Percentiles rank a stretch among this genome's conserved stretches.
phyloP scores from a whole-genome alignment of 2,888 invertebrate genomes.

The Rhingia rostrata region DNA sequence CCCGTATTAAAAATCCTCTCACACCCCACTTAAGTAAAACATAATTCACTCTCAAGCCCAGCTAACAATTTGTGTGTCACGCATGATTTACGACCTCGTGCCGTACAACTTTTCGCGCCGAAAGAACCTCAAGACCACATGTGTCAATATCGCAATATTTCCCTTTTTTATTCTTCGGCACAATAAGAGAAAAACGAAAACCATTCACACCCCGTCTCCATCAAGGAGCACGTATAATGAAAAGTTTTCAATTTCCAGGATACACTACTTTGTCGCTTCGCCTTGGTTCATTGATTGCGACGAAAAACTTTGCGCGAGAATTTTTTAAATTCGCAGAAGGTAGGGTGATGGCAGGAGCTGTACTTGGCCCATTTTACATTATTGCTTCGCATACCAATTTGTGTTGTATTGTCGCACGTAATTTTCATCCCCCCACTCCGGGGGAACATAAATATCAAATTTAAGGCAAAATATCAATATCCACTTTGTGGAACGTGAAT shows the following conservation, averaged over 20 bases:
- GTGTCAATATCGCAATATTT: slow-evolving; percentile 55
- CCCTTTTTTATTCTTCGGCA: slow-evolving; percentile 7
- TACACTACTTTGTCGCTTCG: slow-evolving; percentile 68
- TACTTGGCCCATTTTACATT: slow-evolving; percentile 1
- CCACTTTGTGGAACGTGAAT: slow-evolving; percentile 82
- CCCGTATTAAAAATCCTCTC: slow-evolving; percentile 14
- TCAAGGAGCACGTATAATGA: slow-evolving; percentile 55
- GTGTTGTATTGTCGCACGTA: slow-evolving; percentile 71
- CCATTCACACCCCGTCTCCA: slow-evolving; percentile 15
- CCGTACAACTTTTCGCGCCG: slow-evolving; percentile 38
- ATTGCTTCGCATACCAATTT: slow-evolving; percentile 69
- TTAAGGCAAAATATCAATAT: slow-evolving; percentile 83
- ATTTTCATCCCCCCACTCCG: slow-evolving; percentile 26
- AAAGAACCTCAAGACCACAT: slow-evolving; percentile 58
- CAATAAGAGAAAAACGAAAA: not conserved
- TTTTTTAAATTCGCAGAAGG: slow-evolving; percentile 39
- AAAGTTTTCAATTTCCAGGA: slow-evolving; percentile 73
- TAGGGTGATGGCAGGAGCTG: not conserved
- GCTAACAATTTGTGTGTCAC: slow-evolving; percentile 56
- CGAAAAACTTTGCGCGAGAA: slow-evolving; percentile 48
- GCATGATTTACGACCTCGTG: slow-evolving; percentile 67
- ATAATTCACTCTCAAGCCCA: slow-evolving; percentile 50
- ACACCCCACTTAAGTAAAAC: slow-evolving; percentile 38
- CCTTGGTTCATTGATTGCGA: slow-evolving; percentile 69
- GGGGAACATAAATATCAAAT: slow-evolving; percentile 82